These are phyloP conservation scores for Bufo bufo DNA, from an alignment of 2,113 vertebrate species.

Conservation along the genomic window DNA sequence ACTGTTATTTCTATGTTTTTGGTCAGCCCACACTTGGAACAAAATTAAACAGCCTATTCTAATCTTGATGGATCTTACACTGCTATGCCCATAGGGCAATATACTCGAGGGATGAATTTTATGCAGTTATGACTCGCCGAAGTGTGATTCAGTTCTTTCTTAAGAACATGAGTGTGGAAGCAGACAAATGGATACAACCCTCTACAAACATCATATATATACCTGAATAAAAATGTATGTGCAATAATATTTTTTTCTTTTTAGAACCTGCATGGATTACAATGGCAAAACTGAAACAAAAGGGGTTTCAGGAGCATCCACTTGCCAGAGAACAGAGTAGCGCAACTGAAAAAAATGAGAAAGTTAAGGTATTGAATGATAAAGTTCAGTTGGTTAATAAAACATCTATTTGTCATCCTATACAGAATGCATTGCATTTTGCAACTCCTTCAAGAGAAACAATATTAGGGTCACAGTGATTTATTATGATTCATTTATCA, in stretches of 20 bases:
- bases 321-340: conserved; percentile 63
- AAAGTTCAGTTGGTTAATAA: neutral
- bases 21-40: too few relatives aligned
- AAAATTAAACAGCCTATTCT: too few relatives aligned
- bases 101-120: too few relatives aligned
- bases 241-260: neutral
- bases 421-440: neutral
- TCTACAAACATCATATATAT: neutral
- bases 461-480: neutral
- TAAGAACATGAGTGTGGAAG: too few relatives aligned
- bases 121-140: too few relatives aligned
- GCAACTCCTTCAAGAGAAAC: neutral
- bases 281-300: conserved; percentile 82
- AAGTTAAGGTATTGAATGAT: conserved; percentile 59
- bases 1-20: too few relatives aligned
- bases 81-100: too few relatives aligned
- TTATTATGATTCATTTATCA: neutral
- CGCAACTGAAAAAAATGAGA: conserved; percentile 63
- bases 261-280: conserved; percentile 82
- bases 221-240: neutral
- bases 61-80: too few relatives aligned
- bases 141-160: too few relatives aligned
- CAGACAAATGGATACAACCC: neutral
- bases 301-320: conserved; percentile 72
- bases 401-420: too few relatives aligned